Conservation (phyloP, 2,797 vertebrate species). For the Oreochromis mossambicus region DNA sequence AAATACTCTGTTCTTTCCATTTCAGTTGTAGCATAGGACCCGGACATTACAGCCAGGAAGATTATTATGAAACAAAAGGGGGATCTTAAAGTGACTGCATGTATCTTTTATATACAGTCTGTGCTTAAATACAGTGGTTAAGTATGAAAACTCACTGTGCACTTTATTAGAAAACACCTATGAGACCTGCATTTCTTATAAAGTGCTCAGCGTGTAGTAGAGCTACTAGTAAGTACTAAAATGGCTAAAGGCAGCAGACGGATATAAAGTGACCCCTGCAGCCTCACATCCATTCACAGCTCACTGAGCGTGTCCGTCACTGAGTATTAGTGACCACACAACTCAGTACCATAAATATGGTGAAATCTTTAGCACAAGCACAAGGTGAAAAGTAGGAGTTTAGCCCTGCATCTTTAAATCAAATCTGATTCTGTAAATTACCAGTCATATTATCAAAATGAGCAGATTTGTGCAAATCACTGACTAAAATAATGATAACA, state of each 20-base stretch:
- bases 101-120: background rate
- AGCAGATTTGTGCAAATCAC: background rate
- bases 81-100: rapidly evolving
- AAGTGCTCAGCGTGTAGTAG: background rate
- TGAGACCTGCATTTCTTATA: background rate
- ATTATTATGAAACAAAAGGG: rapidly evolving
- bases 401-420: background rate
- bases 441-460: rapidly evolving
- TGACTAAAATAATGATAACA: background rate
- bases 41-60: background rate
- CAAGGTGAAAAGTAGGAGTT: background rate
- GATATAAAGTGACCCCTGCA: background rate
- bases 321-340: background rate
- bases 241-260: background rate
- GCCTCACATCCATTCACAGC: background rate
- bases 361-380: background rate
- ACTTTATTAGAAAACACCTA: background rate
- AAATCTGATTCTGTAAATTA: background rate
- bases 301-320: background rate
- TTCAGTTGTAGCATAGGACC: background rate
- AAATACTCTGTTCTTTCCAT: background rate
- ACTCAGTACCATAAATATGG: background rate
- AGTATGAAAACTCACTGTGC: rapidly evolving
- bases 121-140: background rate
- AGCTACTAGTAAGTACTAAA: background rate